Base-by-base conservation (phyloP, 1,140 invertebrate genomes). In the Thaumetopoea pityocampa region DNA sequence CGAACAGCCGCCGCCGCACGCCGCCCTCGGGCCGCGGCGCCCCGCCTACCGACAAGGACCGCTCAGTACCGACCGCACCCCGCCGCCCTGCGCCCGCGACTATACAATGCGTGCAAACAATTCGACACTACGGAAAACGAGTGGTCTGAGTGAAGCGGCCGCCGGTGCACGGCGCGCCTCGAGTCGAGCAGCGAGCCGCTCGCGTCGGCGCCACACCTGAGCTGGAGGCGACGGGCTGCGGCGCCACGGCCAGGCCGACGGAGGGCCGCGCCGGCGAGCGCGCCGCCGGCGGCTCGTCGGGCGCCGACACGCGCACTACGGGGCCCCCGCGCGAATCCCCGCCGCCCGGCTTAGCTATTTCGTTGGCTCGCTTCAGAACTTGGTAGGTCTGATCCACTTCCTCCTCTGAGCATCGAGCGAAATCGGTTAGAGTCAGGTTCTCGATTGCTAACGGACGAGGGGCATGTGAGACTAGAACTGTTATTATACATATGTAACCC, bases 311-410 rank as follows among this genome's bases (percentile, higher is more conserved):
- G 43, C 69, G 85, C 56, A 86, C 85, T 65, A 86, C 86, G 54
- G 78, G 82, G 55, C 70, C 66, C 58, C 83, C 62, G 69, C 59
- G 76, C 50, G 54, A 48, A 45, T 50, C 69, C 65, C 55, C 63
- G 45, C 69, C 70, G 45, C 85, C 77, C 53, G 83, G 87, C 77
- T 86, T 88, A 67, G 89, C 89, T 77, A 96, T 92, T 89, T 96
- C 94, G 62, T 93, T 93, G 62, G 94, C 94, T 85, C 95, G 93
- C 89, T 96, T 96, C 87, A 97, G 89, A 72, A 96, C 93, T 88
- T 95, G 94, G 87, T 96, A 96, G 72, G 94, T 94, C 85, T 92
- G 91, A 88, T 96, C 94, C 87, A 95, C 91, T 88, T 94, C 92
- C 69, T 83, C 85, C 83, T 85, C 80, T 84, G 67, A 79, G 77